Percentiles rank a stretch among this genome's conserved stretches.
Conservation (phyloP, 2,113 vertebrate species). For the Ceratotherium simum region DNA sequence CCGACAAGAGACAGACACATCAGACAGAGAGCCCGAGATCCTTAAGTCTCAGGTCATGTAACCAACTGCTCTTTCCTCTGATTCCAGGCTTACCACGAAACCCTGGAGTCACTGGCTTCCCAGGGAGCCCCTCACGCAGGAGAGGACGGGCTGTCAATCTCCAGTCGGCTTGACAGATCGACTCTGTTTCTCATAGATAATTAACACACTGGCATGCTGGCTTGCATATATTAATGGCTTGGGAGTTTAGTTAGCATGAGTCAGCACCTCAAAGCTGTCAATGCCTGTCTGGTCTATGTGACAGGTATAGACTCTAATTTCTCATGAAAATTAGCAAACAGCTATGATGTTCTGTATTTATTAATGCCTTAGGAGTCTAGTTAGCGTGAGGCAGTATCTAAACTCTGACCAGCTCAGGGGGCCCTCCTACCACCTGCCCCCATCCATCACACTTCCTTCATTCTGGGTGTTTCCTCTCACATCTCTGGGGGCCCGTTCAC, state of each 20-base stretch:
- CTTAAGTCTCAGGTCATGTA: slow-evolving; percentile 20
- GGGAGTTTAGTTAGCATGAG: slow-evolving; percentile 70
- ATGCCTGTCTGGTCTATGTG: slow-evolving; percentile 57
- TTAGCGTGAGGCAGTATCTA: neutral
- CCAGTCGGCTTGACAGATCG: slow-evolving; percentile 58
- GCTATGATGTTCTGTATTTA: slow-evolving; percentile 47
- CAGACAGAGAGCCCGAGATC: neutral
- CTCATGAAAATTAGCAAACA: slow-evolving; percentile 68
- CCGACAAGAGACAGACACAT: neutral
- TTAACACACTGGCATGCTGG: slow-evolving; percentile 57
- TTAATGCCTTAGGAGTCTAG: slow-evolving; percentile 35
- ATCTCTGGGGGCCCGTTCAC: neutral
- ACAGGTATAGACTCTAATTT: slow-evolving; percentile 61
- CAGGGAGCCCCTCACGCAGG: slow-evolving; percentile 36
- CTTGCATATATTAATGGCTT: slow-evolving; percentile 75
- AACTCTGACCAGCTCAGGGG: neutral
- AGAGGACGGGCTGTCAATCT: slow-evolving; percentile 71
- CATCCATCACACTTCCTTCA: neutral
- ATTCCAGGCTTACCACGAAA: slow-evolving; percentile 57
- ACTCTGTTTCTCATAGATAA: slow-evolving; percentile 68
- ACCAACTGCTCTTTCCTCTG: slow-evolving; percentile 56
- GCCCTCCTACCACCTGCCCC: neutral
- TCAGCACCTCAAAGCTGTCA: slow-evolving; percentile 77
- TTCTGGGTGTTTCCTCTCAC: neutral
- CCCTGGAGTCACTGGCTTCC: slow-evolving; percentile 67